phyloP scores from a whole-genome alignment of 2,113 vertebrate species.

The Sceloporus tristichus region DNA sequence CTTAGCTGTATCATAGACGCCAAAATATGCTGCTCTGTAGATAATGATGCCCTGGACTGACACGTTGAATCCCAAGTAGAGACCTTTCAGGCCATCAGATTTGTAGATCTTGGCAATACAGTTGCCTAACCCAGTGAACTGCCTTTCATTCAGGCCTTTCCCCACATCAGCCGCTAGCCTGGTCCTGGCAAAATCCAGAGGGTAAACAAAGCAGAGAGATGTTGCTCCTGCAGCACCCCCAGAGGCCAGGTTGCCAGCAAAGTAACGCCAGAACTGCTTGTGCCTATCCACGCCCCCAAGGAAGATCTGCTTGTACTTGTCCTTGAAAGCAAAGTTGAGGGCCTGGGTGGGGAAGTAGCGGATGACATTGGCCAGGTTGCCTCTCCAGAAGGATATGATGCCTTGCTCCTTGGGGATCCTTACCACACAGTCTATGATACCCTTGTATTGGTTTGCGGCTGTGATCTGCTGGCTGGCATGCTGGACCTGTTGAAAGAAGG shows the following conservation, averaged over 20 bases:
- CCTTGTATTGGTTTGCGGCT: constrained; percentile 93
- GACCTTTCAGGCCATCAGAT: constrained; percentile 90
- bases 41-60: constrained; percentile 99
- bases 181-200: constrained; percentile 98
- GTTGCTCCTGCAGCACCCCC: constrained; percentile 96
- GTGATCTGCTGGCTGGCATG: constrained; percentile 98
- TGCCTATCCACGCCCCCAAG: constrained; percentile 96
- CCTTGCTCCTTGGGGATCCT: constrained; percentile 98
- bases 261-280: constrained; percentile 99
- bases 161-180: constrained; percentile 96
- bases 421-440: constrained; percentile 94
- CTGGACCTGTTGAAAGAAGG: constrained; percentile 85
- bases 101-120: constrained; percentile 94
- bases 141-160: constrained; percentile 86
- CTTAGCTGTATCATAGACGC: constrained; percentile 97
- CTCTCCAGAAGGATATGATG: constrained; percentile 96
- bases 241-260: constrained; percentile 94
- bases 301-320: constrained; percentile 99
- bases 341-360: constrained; percentile 99
- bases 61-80: constrained; percentile 96
- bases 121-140: constrained; percentile 93
- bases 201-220: constrained; percentile 98
- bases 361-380: constrained; percentile 98
- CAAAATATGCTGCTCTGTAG: constrained; percentile 99
- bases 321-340: constrained; percentile 99